phyloP scores from a whole-genome alignment of 2,113 vertebrate genomes.

The Cyanistes caeruleus region DNA sequence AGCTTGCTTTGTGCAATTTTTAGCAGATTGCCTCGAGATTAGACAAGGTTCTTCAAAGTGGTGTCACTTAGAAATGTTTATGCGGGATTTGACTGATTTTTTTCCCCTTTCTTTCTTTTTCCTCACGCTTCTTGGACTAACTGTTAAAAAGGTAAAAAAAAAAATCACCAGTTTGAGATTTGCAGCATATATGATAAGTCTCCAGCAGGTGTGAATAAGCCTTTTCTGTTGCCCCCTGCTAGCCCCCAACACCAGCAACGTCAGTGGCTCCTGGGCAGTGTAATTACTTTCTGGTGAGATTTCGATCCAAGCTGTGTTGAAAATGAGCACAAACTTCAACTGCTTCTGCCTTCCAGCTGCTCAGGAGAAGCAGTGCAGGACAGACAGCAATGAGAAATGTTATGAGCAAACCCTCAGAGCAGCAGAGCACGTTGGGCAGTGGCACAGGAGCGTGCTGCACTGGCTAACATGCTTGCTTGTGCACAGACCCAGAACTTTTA shows the following conservation, averaged over 20 bases:
- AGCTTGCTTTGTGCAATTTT: background rate
- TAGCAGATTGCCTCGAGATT: background rate
- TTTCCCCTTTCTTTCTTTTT: background rate
- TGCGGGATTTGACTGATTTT: background rate
- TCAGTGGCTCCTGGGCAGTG: background rate
- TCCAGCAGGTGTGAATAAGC: background rate
- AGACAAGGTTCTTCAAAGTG: background rate
- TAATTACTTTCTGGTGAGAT: background rate
- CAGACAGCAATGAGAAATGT: background rate
- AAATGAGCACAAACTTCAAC: background rate
- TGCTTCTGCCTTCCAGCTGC: background rate
- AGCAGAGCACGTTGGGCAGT: accelerated
- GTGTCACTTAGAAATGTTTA: background rate
- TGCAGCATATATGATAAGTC: background rate
- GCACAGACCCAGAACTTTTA: background rate
- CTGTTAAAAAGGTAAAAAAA: background rate
- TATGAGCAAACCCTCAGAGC: background rate
- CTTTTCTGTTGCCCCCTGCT: background rate
- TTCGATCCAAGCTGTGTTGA: background rate
- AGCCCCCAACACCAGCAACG: accelerated
- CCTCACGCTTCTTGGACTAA: accelerated
- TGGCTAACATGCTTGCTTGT: accelerated
- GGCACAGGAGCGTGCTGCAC: accelerated
- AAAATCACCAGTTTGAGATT: background rate
- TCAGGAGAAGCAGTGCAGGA: background rate